phyloP scores from a whole-genome alignment of 2,113 vertebrate genomes.

The Natator depressus region DNA sequence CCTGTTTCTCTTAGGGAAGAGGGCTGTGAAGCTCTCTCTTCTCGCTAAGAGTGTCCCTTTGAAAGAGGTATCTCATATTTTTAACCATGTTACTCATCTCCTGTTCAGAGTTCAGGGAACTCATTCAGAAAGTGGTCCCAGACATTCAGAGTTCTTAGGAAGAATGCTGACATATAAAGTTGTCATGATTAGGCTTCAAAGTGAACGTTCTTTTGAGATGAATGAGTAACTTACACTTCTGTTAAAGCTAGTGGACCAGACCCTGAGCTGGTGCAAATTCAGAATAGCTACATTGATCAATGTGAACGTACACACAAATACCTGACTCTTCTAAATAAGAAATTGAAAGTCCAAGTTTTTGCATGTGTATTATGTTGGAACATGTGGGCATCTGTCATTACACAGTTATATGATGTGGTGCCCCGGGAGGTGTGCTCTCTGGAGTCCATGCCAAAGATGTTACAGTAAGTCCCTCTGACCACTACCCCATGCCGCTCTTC shows the following conservation, averaged over 20 bases:
- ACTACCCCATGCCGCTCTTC: too few species aligned
- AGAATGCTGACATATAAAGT: not conserved
- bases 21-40: not conserved
- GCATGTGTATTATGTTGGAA: not conserved
- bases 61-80: not conserved
- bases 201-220: not conserved
- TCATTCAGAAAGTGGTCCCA: not conserved
- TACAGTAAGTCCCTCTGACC: too few species aligned
- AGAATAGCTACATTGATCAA: not conserved
- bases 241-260: not conserved
- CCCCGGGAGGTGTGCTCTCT: too few species aligned
- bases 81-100: not conserved
- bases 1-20: too few species aligned
- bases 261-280: not conserved
- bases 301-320: not conserved
- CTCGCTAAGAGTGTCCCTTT: not conserved
- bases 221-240: not conserved
- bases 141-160: not conserved
- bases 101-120: not conserved
- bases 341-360: slow-evolving; percentile 2
- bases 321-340: not conserved
- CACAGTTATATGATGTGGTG: not conserved
- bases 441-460: too few species aligned
- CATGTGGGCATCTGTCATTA: not conserved
- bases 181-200: not conserved